Evolutionary conservation across 2,888 invertebrate species (phyloP).

Genomic region (Acrobasis consociella): DNA sequence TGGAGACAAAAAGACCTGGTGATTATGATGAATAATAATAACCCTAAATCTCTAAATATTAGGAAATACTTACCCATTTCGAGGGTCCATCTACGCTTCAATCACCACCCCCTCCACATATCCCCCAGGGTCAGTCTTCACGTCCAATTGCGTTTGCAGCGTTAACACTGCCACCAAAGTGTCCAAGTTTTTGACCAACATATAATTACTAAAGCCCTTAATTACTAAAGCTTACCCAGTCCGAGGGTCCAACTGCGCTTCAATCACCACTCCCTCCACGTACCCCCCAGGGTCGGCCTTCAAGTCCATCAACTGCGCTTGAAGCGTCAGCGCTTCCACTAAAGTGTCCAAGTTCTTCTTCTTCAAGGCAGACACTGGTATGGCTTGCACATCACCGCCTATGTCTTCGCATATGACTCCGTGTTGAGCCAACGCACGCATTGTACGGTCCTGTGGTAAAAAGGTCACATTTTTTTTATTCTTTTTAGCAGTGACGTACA

Average conservation of each 20-base stretch:
- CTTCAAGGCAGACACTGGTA: slow-evolving; percentile 95
- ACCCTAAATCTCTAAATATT: too few species aligned
- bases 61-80: slow-evolving; percentile 48
- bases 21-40: too few species aligned
- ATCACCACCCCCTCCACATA: slow-evolving; percentile 94
- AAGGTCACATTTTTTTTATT: too few species aligned
- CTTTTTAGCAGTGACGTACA: too few species aligned
- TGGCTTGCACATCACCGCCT: slow-evolving; percentile 96
- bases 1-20: too few species aligned
- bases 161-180: not conserved
- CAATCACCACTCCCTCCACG: slow-evolving; percentile 95
- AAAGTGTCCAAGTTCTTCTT: slow-evolving; percentile 89
- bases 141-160: slow-evolving; percentile 27
- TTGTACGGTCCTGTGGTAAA: slow-evolving; percentile 85
- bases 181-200: too few species aligned
- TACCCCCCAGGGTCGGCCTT: slow-evolving; percentile 91
- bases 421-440: slow-evolving; percentile 88
- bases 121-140: slow-evolving; percentile 92
- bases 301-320: slow-evolving; percentile 94
- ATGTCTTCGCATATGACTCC: slow-evolving; percentile 92
- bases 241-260: slow-evolving; percentile 84
- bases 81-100: slow-evolving; percentile 86
- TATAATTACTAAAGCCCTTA: too few species aligned
- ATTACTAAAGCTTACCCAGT: slow-evolving; percentile 48
- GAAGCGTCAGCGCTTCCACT: slow-evolving; percentile 91